Base-by-base conservation (phyloP, 2,888 invertebrate species). In the Polymixis lichenea region DNA sequence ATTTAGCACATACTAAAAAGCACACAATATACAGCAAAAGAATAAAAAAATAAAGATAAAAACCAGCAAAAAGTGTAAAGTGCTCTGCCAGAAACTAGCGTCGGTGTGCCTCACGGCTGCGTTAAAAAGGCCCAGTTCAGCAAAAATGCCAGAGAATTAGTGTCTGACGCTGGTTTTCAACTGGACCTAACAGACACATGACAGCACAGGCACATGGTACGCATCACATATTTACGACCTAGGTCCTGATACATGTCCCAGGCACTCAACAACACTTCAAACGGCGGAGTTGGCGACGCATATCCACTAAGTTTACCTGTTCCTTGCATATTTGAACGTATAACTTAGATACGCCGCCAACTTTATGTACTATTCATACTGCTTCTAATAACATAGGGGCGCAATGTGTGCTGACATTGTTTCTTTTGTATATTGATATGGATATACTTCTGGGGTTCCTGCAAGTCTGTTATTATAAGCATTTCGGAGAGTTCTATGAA, bases 301-400 rank as follows among this genome's bases (percentile, higher is more conserved):
- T 68, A 55, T 56, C 43, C 32, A 70, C 55, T 46, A 84, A 80
- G 43, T 84, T 80, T 53, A 61, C 51, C 61, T 69, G 65, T 66
- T 65, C 56, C 61, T 72, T 71, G 78, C 80, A 80, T 84, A 82
- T 69, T 84, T 80, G 28, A 82, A 56, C 56, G 38, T 65, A 38
- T 75, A 75, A 72, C 46, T 82, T 84, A 72, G 71, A 74, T 46
- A 68, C 71, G 80, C 25, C 43, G 55, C 60, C 46, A 84, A 69
- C 64, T 82, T 74, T 68, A 65, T 83, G 55, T 78, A 70, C 28
- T 68, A 72, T 83, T 70, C 74, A 75, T 68, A 56, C 13, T 43
- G 79, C 60, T 71, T 60, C 53, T 79, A 71, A 83, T 80, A 71
- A 72, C 32, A 51, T 38, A 25, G 43, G 51, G 55, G 55, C 62